Evolutionary conservation across 2,888 invertebrate genomes (phyloP).

Genomic region (Dryobotodes eremita): DNA sequence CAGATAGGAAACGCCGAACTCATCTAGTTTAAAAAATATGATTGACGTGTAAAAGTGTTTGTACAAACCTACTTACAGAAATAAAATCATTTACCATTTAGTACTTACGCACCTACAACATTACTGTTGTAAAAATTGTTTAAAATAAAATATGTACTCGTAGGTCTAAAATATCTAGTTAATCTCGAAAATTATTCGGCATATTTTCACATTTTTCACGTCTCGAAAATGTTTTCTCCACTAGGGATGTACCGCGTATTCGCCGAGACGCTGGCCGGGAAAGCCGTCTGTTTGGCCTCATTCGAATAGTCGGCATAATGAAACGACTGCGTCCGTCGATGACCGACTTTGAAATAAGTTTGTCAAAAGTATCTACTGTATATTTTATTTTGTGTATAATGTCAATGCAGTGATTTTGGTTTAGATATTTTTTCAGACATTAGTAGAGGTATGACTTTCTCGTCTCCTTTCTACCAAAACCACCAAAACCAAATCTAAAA

Average conservation of each 20-base stretch:
- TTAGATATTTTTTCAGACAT: not conserved
- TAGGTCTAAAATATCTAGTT: not conserved
- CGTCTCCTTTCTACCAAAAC: not conserved
- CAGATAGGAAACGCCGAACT: too few species aligned
- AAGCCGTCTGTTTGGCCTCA: constrained; percentile 1
- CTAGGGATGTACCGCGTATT: not conserved
- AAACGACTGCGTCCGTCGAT: constrained; percentile 1
- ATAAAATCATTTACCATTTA: too few species aligned
- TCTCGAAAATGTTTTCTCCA: not conserved
- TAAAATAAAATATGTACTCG: not conserved
- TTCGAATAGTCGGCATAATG: not conserved
- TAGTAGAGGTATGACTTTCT: not conserved
- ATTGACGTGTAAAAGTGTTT: too few species aligned
- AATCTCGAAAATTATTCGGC: not conserved
- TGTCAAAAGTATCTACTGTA: not conserved
- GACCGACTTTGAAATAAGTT: not conserved
- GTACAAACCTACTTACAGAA: too few species aligned
- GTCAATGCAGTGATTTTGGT: not conserved
- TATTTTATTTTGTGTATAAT: constrained; percentile 1
- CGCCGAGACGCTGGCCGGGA: not conserved
- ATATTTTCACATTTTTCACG: not conserved
- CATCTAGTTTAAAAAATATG: too few species aligned
- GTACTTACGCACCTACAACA: not conserved
- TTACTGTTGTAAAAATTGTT: not conserved
- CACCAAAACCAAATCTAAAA: not conserved